Evolutionary conservation across 2,888 invertebrate genomes (phyloP), one percentile per base, ranked within the genome.

Genomic region (Drosophila hamatofila): DNA sequence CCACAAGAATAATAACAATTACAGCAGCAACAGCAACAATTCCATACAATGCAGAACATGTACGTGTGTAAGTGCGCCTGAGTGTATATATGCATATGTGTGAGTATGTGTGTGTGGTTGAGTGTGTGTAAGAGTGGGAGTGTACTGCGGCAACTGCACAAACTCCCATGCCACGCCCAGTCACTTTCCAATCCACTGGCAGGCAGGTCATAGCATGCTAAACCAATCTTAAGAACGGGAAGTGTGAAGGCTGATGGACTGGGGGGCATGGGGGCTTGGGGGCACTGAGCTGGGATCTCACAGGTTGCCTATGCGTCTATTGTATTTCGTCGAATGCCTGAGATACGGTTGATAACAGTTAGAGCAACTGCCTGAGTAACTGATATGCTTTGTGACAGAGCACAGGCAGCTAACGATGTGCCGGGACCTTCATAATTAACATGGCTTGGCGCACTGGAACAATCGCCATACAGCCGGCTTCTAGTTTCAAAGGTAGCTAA

Each of bases 1-100:
- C 87, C 81, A 70, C 74, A 76, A 83, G 84, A 88, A 88, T 86
- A 87, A 86, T 79, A 87, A 88, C 89, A 87, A 83, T 88, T 88
- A 75, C 83, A 85, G 66, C 59, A 77, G 67, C 71, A 68, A 23
- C 63, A 69, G 55, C 61, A 65, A 63, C 27, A 67, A 54, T 67
- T 75, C 64, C 51, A 62, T 60, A 59, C 58, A 56, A 61, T 67
- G 73, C 62, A 66, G 25, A 67, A 64, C 59, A 41, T 33, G 41
- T 25, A 37, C 42, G 51, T 41, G 71, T 48, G 33, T 54, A 27
- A 18, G 59, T 48, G 42, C 46, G 14, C 2, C 9, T 8, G 6
- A 30, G 55, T 59, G 37, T 57, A 44, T 44, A 9, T 27, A 16
- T 48, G 61, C 7, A 35, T 35, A 14, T 44, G 49, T 59, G 37